Conservation (phyloP, 2,888 invertebrate species). For the Melitaea athalia region DNA sequence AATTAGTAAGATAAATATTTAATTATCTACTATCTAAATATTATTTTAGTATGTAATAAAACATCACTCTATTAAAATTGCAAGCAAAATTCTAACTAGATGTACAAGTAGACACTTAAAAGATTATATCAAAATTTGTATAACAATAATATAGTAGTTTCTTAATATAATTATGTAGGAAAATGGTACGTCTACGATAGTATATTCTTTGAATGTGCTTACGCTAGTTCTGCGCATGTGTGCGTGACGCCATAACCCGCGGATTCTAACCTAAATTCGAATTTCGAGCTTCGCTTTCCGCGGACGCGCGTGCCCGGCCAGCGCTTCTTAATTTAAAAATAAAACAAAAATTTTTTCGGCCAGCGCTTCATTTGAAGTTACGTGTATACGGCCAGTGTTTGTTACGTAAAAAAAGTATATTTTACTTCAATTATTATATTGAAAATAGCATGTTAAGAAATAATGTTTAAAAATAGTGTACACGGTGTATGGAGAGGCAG, state of each 20-base stretch:
- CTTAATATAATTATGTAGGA: constrained; percentile 6
- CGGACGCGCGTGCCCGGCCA: constrained; percentile 69
- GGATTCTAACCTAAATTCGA: constrained; percentile 80
- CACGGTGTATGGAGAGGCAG: constrained; percentile 41
- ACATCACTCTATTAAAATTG: too few species aligned
- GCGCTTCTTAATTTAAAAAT: constrained; percentile 71
- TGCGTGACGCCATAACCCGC: constrained; percentile 72
- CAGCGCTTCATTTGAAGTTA: constrained; percentile 41
- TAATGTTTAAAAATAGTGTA: constrained; percentile 68
- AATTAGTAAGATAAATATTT: too few species aligned
- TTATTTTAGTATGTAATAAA: too few species aligned
- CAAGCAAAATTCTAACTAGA: too few species aligned
- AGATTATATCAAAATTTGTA: too few species aligned
- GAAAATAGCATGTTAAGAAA: constrained; percentile 34
- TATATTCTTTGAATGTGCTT: constrained; percentile 59
- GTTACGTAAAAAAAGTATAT: constrained; percentile 17
- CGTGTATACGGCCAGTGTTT: constrained; percentile 28
- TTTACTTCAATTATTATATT: constrained; percentile 15
- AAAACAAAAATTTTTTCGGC: constrained; percentile 55
- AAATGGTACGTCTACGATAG: constrained; percentile 28
- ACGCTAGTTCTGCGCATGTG: constrained; percentile 65
- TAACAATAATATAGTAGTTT: too few species aligned
- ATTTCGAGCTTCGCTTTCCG: constrained; percentile 69
- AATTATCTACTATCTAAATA: too few species aligned
- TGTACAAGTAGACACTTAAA: too few species aligned